Evolutionary conservation across 2,888 invertebrate genomes (phyloP).

Genomic region (Apodemia zela): DNA sequence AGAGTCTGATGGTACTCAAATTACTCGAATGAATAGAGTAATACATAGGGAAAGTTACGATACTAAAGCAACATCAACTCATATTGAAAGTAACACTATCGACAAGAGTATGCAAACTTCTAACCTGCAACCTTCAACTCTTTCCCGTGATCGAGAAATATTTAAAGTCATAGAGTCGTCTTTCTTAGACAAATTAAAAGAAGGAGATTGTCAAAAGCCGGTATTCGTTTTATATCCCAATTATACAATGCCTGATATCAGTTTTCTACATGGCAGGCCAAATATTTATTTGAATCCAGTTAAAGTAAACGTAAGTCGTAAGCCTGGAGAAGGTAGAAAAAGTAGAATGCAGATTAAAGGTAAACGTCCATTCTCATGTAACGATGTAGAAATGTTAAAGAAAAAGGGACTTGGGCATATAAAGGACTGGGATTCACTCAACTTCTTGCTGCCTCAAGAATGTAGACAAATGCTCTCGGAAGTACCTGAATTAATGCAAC

Average conservation of each 20-base stretch:
- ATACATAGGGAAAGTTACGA: slow-evolving; percentile 61
- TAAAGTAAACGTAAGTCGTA: slow-evolving; percentile 71
- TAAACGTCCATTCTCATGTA: slow-evolving; percentile 87
- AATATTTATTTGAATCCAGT: slow-evolving; percentile 89
- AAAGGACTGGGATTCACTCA: slow-evolving; percentile 95
- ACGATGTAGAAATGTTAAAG: slow-evolving; percentile 89
- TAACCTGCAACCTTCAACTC: slow-evolving; percentile 58
- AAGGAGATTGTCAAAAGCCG: slow-evolving; percentile 85
- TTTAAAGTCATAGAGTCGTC: slow-evolving; percentile 85
- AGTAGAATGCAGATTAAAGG: slow-evolving; percentile 61
- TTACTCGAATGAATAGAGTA: slow-evolving; percentile 67
- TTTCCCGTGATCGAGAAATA: slow-evolving; percentile 68
- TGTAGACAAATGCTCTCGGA: slow-evolving; percentile 89
- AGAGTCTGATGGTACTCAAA: slow-evolving; percentile 77
- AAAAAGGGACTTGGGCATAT: slow-evolving; percentile 91
- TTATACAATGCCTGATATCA: slow-evolving; percentile 93
- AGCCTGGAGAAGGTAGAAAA: slow-evolving; percentile 60
- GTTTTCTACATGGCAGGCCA: slow-evolving; percentile 84
- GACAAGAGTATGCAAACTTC: slow-evolving; percentile 90
- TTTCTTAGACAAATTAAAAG: slow-evolving; percentile 84
- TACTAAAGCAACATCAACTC: slow-evolving; percentile 72
- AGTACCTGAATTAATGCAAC: slow-evolving; percentile 87
- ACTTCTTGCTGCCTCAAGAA: slow-evolving; percentile 92
- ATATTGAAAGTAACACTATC: slow-evolving; percentile 78
- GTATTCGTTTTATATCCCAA: slow-evolving; percentile 95